Evolutionary conservation across 2,113 vertebrate species (phyloP).

Genomic region (Ancistrus triradiatus): DNA sequence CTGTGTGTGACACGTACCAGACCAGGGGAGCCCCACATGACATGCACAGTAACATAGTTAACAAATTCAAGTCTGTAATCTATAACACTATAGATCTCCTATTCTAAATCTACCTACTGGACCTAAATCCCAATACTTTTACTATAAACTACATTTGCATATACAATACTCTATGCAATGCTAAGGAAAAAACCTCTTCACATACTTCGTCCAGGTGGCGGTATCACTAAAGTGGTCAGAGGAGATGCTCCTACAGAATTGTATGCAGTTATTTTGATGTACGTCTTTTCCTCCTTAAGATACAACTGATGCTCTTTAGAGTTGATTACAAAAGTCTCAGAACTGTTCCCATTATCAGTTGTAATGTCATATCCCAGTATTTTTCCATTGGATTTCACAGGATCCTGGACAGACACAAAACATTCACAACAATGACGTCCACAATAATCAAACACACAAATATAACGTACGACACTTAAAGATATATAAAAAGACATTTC

Average conservation of each 20-base stretch:
- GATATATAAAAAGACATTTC: background rate
- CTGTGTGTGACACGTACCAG: too few relatives aligned
- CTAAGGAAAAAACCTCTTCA: background rate
- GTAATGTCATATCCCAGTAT: constrained; percentile 73
- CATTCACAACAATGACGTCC: background rate
- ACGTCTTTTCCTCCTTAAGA: background rate
- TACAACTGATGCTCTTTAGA: constrained; percentile 32
- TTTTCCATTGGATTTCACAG: constrained; percentile 65
- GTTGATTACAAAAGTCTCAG: constrained; percentile 38
- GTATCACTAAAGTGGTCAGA: constrained; percentile 61
- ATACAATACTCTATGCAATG: too few relatives aligned
- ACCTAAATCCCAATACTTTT: too few relatives aligned
- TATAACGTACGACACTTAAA: background rate
- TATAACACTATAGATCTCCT: too few relatives aligned
- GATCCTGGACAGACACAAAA: constrained; percentile 50
- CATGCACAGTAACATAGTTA: too few relatives aligned
- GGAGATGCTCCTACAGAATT: constrained; percentile 76
- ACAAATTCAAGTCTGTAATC: too few relatives aligned
- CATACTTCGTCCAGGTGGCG: constrained; percentile 45
- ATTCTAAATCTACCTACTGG: too few relatives aligned
- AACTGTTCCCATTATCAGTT: constrained; percentile 31
- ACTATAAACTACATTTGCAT: too few relatives aligned
- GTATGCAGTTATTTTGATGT: constrained; percentile 61
- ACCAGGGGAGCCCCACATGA: too few relatives aligned
- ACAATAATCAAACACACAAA: background rate